Percentiles rank a stretch among this genome's conserved stretches.
These are phyloP conservation scores for Myrmophylax atrothorax DNA, from an alignment of 2,113 vertebrate genomes.

Conservation along the genomic window DNA sequence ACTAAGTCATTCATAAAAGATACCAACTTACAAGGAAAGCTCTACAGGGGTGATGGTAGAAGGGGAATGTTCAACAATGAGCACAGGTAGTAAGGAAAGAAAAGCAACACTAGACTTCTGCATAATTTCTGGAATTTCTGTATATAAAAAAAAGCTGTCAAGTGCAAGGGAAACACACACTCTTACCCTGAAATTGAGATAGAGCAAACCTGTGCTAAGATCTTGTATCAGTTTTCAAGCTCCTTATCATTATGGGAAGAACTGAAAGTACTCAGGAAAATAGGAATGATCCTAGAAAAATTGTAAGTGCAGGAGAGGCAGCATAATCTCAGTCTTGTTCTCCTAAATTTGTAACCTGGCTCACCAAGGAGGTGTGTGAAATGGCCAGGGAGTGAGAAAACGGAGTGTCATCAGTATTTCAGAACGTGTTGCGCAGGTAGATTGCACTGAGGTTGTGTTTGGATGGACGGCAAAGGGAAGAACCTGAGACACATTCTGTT, in stretches of 20 bases:
- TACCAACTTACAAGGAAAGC: not conserved
- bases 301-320: not conserved
- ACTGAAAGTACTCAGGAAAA: not conserved
- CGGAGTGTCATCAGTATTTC: not conserved
- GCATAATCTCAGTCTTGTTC: not conserved
- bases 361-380: not conserved
- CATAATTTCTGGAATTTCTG: fast-evolving
- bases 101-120: not conserved
- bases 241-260: not conserved
- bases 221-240: not conserved
- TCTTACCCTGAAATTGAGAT: not conserved
- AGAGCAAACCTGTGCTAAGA: not conserved
- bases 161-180: not conserved
- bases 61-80: not conserved
- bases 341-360: fast-evolving
- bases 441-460: fast-evolving
- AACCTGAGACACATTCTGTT: fast-evolving
- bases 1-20: not conserved
- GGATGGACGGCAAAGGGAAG: not conserved
- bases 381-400: not conserved
- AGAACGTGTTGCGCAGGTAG: fast-evolving
- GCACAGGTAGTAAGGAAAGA: not conserved
- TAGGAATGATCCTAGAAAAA: not conserved
- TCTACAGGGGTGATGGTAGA: not conserved
- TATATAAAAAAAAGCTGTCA: not conserved